Evolutionary conservation across 2,113 vertebrate genomes (phyloP), one percentile per base, ranked within the genome.

Genomic region (Vulpes ferrilata): DNA sequence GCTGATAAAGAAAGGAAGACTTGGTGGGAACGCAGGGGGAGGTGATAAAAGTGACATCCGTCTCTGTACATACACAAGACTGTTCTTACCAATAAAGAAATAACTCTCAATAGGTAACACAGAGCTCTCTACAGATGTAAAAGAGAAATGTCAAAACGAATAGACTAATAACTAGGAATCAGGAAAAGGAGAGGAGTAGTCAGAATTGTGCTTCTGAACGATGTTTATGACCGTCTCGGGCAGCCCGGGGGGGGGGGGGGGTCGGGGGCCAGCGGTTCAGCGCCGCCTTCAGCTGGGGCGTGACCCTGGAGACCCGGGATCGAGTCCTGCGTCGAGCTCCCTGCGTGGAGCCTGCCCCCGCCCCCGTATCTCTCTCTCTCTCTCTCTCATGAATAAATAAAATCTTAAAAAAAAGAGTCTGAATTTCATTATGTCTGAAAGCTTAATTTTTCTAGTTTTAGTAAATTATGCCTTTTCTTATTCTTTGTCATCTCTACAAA

Each of bases 371-470:
- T 43, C 43, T 43, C 43, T 43, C 43, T 43, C 43, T 43, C 43
- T 43, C 43, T 43, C 43, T 43, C 43, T 43, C 43, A 43, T 43
- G 43, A 43, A 43, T 43, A 43, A 43, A 43, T 43, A 43, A 43
- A 43, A 43, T 43, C 43, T 43, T 43, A 43, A 43, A 43, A 43
- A 43, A 43, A 43, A 43, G 4, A 38, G 43, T 43, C 43, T 43
- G 5, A 76, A 48, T 87, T 87, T 69, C n/a, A 35, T 48, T 48
- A 86, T 11, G 32, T 55, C 16, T 71, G 19, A 60, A 80, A 78
- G 69, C 51, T 84, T 64, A 59, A 87, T 71, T 87, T 94, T 62
- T 65, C 25, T 78, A 32, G 30, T 94, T 83, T 95, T 79, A 88
- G 5, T 64, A 92, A 88, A 91, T 64, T 17, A 83, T 23, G 5